Evolutionary conservation across 1,140 invertebrate genomes (phyloP), one percentile per base, ranked within the genome.

Genomic region (Lepidotrigona ventralis): DNA sequence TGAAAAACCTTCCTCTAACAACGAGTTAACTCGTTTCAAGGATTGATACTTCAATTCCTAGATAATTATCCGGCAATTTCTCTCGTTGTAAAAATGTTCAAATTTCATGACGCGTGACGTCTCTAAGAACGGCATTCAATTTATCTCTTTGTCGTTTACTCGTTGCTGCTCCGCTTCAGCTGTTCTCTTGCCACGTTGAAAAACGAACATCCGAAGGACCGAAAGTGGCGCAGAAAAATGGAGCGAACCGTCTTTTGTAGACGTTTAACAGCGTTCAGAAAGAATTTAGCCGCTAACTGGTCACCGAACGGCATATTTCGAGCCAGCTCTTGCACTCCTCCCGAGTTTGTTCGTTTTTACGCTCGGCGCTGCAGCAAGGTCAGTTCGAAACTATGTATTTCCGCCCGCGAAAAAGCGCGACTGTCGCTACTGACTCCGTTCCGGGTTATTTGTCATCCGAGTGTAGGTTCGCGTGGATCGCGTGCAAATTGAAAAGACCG

Each of bases 231-330:
- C 9, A 26, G 23, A 60, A 46, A 80, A 77, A 63, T 33, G 26
- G 53, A 60, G 58, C 39, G 72, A 54, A 71, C 26, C 11, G 1
- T 39, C n/a, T 19, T 63, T 19, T 26, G 6, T 29, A 15, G 3
- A n/a, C 23, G 9, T 39, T 23, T 83, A 79, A 87, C 72, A 68
- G 79, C 33, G 80, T 71, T 81, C 39, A 80, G 86, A 88, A 69
- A 81, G 80, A 72, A 69, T 81, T 85, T 74, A 76, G 63, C 68
- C 56, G 17, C 29, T 79, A 79, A 76, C 77, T 70, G 53, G n/a
- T 53, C 70, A 9, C 21, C 86, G 58, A 83, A 88, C 33, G 77
- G 26, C 84, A 85, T 88, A 85, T 85, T 85, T 79, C 73, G 51
- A 51, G 46, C n/a, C 17, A 15, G 12, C 14, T 33, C 14, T n/a